Evolutionary conservation across 2,113 vertebrate species (phyloP), one percentile per base, ranked within the genome.

Genomic region (Turnix velox): DNA sequence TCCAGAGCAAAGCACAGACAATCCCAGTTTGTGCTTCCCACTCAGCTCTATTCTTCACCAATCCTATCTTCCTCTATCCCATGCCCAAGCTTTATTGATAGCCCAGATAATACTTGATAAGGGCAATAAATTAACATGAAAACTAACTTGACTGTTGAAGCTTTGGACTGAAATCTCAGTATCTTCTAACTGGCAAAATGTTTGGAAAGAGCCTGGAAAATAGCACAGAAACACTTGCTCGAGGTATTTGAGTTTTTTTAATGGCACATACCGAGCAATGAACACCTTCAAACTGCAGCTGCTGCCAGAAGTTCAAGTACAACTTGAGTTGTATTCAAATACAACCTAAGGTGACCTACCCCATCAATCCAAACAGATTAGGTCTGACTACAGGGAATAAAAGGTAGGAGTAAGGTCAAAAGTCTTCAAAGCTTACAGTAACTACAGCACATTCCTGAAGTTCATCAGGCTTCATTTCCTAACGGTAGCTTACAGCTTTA

Each of bases 361-460:
- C 75, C 82, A 67, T 42, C 42, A 30, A 55, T 54, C 20, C 58
- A n/a, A 74, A n/a, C 51, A 57, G 37, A 75, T 18, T 10, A 71
- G 67, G 31, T 37, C 49, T 2, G 4, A 49, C 27, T 71, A 45
- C 18, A 62, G 14, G 15, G 30, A 77, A 46, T 74, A 33, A 61
- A 84, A 82, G n/a, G 52, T 1, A 88, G 27, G 61, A 67, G 37
- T 30, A 76, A 92, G 43, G 92, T 75, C 35, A 1, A 79, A 92
- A 95, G 81, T 79, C 90, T 82, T 74, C 78, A 85, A 87, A 72
- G 28, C 54, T 59, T 48, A 65, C 19, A 78, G 39, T 71, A 75
- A 52, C 61, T 57, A 25, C 28, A 65, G 45, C 18, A 14, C 2
- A 8, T 14, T 43, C 22, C 58, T 59, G 30, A 52, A 84, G 61